Base-by-base conservation (phyloP, 1,140 invertebrate genomes). In the Steinernema feltiae region DNA sequence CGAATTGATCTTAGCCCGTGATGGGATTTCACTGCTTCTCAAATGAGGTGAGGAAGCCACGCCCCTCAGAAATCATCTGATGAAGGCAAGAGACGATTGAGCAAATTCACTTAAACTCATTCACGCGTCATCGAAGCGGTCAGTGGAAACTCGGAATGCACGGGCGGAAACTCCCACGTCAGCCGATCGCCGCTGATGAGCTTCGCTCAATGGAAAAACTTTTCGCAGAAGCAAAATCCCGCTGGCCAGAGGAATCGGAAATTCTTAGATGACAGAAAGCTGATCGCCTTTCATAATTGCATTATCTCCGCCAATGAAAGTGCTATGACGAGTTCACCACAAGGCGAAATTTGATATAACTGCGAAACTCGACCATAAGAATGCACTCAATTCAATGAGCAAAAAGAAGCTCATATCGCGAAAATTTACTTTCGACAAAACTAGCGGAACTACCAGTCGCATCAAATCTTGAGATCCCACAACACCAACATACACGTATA, bases 71-170 rank as follows among this genome's bases (percentile, higher is more conserved):
- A 63, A 21, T 15, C 53, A 63, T 63, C 53, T 63, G 53, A 63
- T 63, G 53, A 63, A 21, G 35, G 7, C 35, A 41, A 41, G 35
- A 7, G 35, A 41, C 35, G 35, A 41, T 41, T 18, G 35, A 41
- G 35, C 53, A 63, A 63, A 63, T 63, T 21, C 53, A 63, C 53
- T 63, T 63, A 63, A 63, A 63, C 53, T 63, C 53, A 27, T 63
- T 15, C 15, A 3, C 12, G 53, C 53, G 53, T 63, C 53, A 63
- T 63, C 24, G 53, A 27, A 27, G 7, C 15, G n/a, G n/a, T n/a
- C 15, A 27, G 12, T 27, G 15, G 53, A 63, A 63, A 27, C 53
- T 3, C 53, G 41, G 41, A 46, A 46, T 46, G 41, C 53, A 15
- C 24, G 7, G 53, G 3, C 53, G 53, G 53, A 63, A 63, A 63